Base-by-base conservation (phyloP, 2,888 invertebrate genomes). In the Mylabris sibirica region DNA sequence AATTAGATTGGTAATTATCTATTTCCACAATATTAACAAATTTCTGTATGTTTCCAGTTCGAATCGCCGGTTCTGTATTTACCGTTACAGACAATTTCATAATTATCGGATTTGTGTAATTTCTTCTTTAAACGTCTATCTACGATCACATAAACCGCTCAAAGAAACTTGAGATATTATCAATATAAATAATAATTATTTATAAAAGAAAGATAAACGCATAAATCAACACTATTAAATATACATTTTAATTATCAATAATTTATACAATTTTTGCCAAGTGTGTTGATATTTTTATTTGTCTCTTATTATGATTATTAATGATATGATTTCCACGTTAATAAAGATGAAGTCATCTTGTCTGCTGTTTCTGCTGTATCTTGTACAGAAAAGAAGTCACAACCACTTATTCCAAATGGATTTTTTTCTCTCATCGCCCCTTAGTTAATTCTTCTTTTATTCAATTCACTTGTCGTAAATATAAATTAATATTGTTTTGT, bases 341-440 rank as follows among this genome's bases (percentile, higher is more conserved):
- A 60, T 60, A 60, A 17, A 60, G 60, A 60, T 60, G 60, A 60
- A 60, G 60, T 60, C 60, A 60, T 60, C 17, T 60, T 60, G 35
- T 60, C 14, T 34, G 30, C 30, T 30, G 30, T 30, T 30, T 2
- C 12, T 24, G 44, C 17, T 44, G 44, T n/a, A 12, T 38, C 3
- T 44, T 12, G 38, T 38, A 12, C 17, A 6, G 44, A 2, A 8
- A 6, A 6, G n/a, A n/a, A n/a, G n/a, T n/a, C n/a, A n/a, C n/a
- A n/a, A n/a, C n/a, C 44, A 44, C 17, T 44, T 44, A 44, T n/a
- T 41, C 26, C 60, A 26, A 12, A 24, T 20, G 44, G 12, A 3
- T 38, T 38, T 38, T 38, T 38, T 12, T 60, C n/a, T n/a, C n/a
- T 34, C 60, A 26, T 60, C 17, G 4, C 3, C 12, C 60, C 9